Conservation (phyloP, 2,113 vertebrate genomes). For the Neotragus moschatus region DNA sequence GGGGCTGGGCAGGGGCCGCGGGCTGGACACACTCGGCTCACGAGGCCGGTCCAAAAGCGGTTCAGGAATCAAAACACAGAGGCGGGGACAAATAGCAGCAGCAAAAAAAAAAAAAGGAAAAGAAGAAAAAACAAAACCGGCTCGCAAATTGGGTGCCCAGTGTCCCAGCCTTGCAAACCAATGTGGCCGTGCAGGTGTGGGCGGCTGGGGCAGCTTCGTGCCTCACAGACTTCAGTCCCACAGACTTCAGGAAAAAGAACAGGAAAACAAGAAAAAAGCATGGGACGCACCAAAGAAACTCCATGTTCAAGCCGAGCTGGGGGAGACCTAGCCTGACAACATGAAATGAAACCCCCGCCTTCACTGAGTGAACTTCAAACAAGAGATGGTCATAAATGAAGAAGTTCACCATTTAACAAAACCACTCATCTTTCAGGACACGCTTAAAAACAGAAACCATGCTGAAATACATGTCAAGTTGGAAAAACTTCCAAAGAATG, state of each 20-base stretch:
- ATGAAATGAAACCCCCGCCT: not conserved
- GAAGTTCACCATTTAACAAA: not conserved
- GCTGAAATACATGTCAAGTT: not conserved
- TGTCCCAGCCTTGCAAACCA: not conserved
- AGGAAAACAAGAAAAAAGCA: conserved; percentile 48
- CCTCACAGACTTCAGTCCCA: not conserved
- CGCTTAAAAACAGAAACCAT: conserved; percentile 6
- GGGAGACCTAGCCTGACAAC: not conserved
- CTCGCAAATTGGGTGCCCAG: not conserved
- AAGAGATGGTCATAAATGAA: not conserved
- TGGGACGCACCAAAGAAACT: not conserved
- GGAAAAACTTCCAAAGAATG: conserved; percentile 40
- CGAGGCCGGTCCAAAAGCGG: not conserved
- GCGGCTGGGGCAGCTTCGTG: not conserved
- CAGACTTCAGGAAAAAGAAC: not conserved
- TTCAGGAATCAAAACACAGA: not conserved
- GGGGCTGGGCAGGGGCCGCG: conserved; percentile 24
- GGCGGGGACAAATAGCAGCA: conserved; percentile 21
- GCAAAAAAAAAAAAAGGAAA: not conserved
- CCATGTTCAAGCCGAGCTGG: not conserved
- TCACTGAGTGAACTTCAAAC: conserved; percentile 13
- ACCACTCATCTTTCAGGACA: not conserved
- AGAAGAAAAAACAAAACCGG: not conserved
- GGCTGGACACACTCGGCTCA: conserved; percentile 25
- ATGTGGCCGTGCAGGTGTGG: not conserved